phyloP scores from a whole-genome alignment of 1,140 invertebrate genomes.

The Drosophila subobscura region DNA sequence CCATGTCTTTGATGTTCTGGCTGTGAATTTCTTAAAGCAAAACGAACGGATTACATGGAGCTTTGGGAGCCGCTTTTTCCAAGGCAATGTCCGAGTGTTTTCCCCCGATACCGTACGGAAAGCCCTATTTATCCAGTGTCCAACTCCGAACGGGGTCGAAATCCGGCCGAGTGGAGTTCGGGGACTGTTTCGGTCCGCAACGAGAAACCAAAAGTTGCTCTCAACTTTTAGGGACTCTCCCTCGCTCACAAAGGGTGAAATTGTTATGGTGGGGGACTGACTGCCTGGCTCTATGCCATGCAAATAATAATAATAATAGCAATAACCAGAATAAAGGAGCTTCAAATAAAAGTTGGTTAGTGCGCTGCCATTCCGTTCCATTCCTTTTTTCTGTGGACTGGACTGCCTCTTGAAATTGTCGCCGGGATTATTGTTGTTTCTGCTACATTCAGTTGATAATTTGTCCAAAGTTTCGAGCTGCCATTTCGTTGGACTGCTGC shows the following conservation, averaged over 20 bases:
- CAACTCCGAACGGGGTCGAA: conserved; percentile 23
- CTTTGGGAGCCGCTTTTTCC: neutral
- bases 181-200: conserved; percentile 27
- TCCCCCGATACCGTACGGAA: neutral
- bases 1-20: conserved; percentile 2
- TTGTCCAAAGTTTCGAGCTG: conserved; percentile 64
- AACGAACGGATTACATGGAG: conserved; percentile 11
- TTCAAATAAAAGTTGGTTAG: conserved; percentile 54
- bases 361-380: conserved; percentile 43
- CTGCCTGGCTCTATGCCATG: conserved; percentile 24
- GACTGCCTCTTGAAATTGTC: conserved; percentile 57
- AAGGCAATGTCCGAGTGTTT: neutral
- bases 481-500: conserved; percentile 40
- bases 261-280: conserved; percentile 55
- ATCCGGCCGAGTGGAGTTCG: conserved; percentile 32
- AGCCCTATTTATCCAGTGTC: conserved; percentile 9
- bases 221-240: conserved; percentile 40
- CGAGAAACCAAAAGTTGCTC: conserved; percentile 48
- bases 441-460: conserved; percentile 67
- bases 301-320: conserved; percentile 75
- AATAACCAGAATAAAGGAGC: conserved; percentile 65
- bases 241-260: conserved; percentile 51
- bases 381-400: conserved; percentile 12
- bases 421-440: conserved; percentile 71
- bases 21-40: conserved; percentile 26